Evolutionary conservation across 2,888 invertebrate genomes (phyloP).

Genomic region (Standfussiana lucernea): DNA sequence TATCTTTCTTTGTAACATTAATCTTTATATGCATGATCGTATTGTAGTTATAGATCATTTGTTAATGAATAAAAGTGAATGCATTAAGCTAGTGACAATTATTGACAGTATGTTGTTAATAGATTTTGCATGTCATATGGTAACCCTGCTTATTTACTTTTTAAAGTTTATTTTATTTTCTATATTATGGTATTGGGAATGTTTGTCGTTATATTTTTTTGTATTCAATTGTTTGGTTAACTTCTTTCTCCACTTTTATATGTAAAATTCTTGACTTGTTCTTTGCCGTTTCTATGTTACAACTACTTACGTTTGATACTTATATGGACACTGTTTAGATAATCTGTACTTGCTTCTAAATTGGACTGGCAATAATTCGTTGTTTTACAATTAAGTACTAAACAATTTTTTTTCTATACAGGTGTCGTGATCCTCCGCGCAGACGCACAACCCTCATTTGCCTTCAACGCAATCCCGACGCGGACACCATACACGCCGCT

Average conservation of each 20-base stretch:
- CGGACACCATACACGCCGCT: constrained; percentile 88
- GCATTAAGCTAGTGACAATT: too few species aligned
- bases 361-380: not conserved
- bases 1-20: constrained; percentile 31
- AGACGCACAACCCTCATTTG: constrained; percentile 92
- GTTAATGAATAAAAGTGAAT: too few species aligned
- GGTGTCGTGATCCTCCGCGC: constrained; percentile 96
- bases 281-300: not conserved
- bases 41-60: constrained; percentile 10
- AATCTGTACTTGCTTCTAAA: not conserved
- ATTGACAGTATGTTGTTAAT: too few species aligned
- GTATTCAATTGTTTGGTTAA: not conserved
- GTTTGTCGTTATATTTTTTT: not conserved
- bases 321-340: not conserved
- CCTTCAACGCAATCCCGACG: constrained; percentile 86
- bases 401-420: constrained; percentile 69
- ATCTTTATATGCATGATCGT: not conserved
- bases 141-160: not conserved
- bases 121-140: not conserved
- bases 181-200: not conserved
- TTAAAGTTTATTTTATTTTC: not conserved
- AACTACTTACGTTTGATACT: not conserved
- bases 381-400: not conserved
- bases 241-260: not conserved
- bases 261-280: not conserved